These are phyloP conservation scores for Rhadina sibilatrix DNA, from an alignment of 2,113 vertebrate species.

Conservation along the genomic window DNA sequence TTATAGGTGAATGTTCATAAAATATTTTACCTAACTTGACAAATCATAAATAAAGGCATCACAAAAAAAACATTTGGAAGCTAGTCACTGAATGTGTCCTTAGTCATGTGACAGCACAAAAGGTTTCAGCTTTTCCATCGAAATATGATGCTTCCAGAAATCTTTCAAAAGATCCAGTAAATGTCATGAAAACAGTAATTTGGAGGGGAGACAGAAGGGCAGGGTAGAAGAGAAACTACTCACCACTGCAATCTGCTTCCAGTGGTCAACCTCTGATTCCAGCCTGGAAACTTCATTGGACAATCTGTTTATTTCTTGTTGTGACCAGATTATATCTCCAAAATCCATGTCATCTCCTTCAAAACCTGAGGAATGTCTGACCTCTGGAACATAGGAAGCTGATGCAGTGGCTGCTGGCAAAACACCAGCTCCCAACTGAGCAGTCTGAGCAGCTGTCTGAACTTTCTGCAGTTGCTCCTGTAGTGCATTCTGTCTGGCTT, in stretches of 20 bases:
- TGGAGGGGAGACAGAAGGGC: not conserved
- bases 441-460: slow-evolving; percentile 76
- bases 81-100: not conserved
- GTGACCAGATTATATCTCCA: slow-evolving; percentile 91
- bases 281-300: slow-evolving; percentile 87
- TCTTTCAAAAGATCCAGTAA: not conserved
- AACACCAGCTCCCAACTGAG: slow-evolving; percentile 33
- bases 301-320: slow-evolving; percentile 95
- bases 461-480: slow-evolving; percentile 90
- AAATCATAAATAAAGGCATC: not conserved
- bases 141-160: not conserved
- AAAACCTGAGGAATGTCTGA: slow-evolving; percentile 78
- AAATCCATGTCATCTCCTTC: slow-evolving; percentile 92
- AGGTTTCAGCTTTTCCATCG: not conserved
- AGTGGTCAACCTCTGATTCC: slow-evolving; percentile 87
- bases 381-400: slow-evolving; percentile 69
- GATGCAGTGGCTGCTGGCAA: slow-evolving; percentile 67
- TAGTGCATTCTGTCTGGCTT: slow-evolving; percentile 87
- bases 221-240: not conserved
- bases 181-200: not conserved
- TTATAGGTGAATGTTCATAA: not conserved
- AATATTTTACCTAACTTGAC: not conserved
- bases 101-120: not conserved
- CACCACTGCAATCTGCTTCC: slow-evolving; percentile 90
- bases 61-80: not conserved